Evolutionary conservation across 2,797 vertebrate species (phyloP).

Genomic region (Pseudochirops cupreus): DNA sequence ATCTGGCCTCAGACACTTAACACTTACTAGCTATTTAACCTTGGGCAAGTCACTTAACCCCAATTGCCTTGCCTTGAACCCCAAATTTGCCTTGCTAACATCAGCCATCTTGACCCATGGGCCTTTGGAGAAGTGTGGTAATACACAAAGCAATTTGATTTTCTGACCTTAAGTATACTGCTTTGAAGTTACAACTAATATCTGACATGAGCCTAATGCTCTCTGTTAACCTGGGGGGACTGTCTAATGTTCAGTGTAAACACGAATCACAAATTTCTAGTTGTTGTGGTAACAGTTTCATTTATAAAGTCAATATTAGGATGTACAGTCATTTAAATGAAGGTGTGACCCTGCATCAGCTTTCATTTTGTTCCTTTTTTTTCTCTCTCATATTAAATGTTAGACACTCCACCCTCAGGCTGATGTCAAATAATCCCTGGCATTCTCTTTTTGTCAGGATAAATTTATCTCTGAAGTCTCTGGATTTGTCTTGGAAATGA

Average conservation of each 20-base stretch:
- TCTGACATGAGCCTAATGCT: background rate
- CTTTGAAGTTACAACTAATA: background rate
- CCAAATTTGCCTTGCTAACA: background rate
- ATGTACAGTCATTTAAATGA: background rate
- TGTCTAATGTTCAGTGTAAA: background rate
- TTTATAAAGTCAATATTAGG: background rate
- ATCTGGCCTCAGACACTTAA: no score
- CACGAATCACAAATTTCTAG: background rate
- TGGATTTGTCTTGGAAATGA: background rate
- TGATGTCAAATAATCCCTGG: background rate
- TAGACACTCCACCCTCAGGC: background rate
- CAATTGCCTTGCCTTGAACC: background rate
- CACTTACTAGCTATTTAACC: no score
- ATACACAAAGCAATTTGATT: background rate
- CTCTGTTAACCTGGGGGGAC: background rate
- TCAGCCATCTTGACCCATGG: background rate
- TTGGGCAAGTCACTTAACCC: no score
- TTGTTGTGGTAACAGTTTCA: background rate
- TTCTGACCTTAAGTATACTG: background rate
- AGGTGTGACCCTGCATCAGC: fast-evolving
- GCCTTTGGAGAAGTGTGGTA: background rate
- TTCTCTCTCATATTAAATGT: background rate
- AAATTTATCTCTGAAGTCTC: background rate
- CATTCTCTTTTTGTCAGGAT: background rate
- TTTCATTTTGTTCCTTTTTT: background rate